A percentile compares a stretch with the other conserved stretches of the same genome.
phyloP scores from a whole-genome alignment of 2,113 vertebrate species.

The Psophia crepitans region DNA sequence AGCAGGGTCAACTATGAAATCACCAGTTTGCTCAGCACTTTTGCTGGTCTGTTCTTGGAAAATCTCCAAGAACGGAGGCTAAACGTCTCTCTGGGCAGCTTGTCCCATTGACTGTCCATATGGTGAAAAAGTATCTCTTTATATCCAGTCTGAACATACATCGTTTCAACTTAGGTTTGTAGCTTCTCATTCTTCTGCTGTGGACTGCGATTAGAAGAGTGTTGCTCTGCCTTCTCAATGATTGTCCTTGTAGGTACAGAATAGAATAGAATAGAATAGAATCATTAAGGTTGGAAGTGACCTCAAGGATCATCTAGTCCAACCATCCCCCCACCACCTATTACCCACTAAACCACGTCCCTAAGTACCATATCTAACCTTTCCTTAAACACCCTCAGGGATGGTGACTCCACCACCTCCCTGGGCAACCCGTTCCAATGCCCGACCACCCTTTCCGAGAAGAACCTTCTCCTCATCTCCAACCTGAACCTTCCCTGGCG shows the following conservation, averaged over 20 bases:
- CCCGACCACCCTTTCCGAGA: too few relatives aligned
- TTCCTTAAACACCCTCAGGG: too few relatives aligned
- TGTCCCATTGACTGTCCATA: background rate
- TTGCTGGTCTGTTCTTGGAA: background rate
- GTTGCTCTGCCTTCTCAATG: background rate
- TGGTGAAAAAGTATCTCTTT: background rate
- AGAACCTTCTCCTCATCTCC: too few relatives aligned
- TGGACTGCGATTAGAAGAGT: background rate
- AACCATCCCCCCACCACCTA: too few relatives aligned
- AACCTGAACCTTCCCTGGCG: too few relatives aligned
- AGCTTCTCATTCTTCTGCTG: background rate
- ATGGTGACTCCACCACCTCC: too few relatives aligned
- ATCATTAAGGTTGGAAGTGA: too few relatives aligned
- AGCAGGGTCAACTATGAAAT: background rate
- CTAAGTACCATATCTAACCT: too few relatives aligned
- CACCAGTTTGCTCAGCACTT: background rate
- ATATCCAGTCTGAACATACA: background rate
- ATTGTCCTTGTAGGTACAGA: background rate
- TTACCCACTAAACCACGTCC: too few relatives aligned
- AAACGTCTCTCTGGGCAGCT: background rate
- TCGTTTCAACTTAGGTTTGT: background rate
- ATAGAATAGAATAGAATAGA: too few relatives aligned
- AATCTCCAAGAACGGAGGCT: background rate
- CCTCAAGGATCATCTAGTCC: too few relatives aligned
- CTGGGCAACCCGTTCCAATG: too few relatives aligned